A percentile compares a stretch with the other conserved stretches of the same genome.
These are phyloP conservation scores for Climacteris rufus DNA, from an alignment of 2,113 vertebrate genomes.

Conservation along the genomic window DNA sequence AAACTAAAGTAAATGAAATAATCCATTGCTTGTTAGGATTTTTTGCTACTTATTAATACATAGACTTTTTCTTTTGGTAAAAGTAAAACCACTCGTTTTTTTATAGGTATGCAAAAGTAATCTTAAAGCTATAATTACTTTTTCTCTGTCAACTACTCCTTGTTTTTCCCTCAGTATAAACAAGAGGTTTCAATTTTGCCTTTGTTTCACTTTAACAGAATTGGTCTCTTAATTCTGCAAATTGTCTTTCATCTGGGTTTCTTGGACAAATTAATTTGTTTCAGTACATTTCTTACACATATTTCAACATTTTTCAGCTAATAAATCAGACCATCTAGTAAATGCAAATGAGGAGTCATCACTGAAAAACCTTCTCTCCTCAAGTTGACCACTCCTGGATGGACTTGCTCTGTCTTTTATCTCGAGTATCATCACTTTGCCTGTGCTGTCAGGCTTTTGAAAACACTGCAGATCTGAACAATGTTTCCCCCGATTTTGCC, in stretches of 20 bases:
- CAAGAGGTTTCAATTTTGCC: neutral
- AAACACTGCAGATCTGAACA: neutral
- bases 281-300: neutral
- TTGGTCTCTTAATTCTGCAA: neutral
- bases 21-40: neutral
- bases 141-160: neutral
- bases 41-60: neutral
- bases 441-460: neutral
- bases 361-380: neutral
- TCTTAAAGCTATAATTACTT: neutral
- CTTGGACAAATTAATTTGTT: neutral
- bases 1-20: neutral
- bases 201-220: neutral
- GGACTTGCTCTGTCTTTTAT: neutral
- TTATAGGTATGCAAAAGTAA: neutral
- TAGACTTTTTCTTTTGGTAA: neutral
- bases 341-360: neutral
- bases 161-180: neutral
- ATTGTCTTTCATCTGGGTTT: neutral
- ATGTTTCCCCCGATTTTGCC: neutral
- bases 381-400: neutral
- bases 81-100: neutral
- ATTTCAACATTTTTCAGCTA: neutral
- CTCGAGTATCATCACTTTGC: neutral
- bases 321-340: neutral